These are phyloP conservation scores for Iselma pallidipennis DNA, from an alignment of 2,888 invertebrate genomes.

Conservation along the genomic window DNA sequence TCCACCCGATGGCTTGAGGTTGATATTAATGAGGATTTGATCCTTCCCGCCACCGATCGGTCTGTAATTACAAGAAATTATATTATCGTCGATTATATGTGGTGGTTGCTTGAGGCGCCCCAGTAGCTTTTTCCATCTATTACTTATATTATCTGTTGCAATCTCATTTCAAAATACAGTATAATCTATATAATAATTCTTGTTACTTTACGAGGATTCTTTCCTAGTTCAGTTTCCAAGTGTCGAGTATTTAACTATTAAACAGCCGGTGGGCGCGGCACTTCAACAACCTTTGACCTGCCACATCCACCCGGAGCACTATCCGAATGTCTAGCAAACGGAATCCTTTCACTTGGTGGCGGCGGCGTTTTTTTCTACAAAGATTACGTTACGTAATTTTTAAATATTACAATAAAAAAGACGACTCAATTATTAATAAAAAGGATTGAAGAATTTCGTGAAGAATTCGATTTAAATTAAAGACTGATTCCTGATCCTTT, in stretches of 20 bases:
- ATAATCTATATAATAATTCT: neutral
- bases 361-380: too few relatives aligned
- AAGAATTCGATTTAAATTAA: too few relatives aligned
- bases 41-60: neutral
- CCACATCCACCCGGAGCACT: neutral
- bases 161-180: neutral
- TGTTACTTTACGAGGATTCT: neutral
- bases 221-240: neutral
- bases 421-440: too few relatives aligned
- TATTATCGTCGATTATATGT: neutral
- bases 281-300: conserved; percentile 1
- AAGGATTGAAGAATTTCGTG: too few relatives aligned
- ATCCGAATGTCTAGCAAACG: neutral
- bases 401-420: too few relatives aligned
- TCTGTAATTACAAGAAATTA: neutral
- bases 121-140: neutral
- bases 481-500: too few relatives aligned
- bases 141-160: neutral
- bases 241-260: neutral
- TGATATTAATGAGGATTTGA: neutral
- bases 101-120: neutral
- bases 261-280: neutral
- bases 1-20: neutral
- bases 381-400: too few relatives aligned
- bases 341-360: neutral